phyloP scores from a whole-genome alignment of 2,797 vertebrate genomes.

The Neosalanx taihuensis region DNA sequence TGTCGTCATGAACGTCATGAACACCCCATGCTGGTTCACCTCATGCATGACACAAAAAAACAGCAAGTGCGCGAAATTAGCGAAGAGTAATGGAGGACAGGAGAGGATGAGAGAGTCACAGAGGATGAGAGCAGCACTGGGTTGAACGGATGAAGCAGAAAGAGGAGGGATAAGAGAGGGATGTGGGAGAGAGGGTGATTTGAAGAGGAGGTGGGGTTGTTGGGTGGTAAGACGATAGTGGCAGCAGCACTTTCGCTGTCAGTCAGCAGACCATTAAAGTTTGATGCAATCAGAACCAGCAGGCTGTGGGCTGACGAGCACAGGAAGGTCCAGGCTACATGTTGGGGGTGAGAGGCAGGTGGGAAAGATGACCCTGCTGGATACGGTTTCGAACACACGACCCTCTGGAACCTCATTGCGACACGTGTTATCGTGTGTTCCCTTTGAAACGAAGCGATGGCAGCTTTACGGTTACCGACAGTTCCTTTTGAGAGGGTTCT shows the following conservation, averaged over 20 bases:
- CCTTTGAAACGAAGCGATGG: neutral
- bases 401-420: neutral
- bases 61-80: neutral
- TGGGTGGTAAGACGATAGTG: conserved; percentile 17
- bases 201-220: neutral
- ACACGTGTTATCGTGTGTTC: neutral
- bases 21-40: too few species aligned
- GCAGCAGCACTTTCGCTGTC: conserved; percentile 21
- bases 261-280: conserved; percentile 30
- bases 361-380: conserved; percentile 11
- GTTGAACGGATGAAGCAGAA: neutral
- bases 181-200: neutral
- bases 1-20: neutral
- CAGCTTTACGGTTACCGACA: neutral
- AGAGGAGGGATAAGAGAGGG: neutral
- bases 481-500: neutral
- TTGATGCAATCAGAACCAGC: conserved; percentile 36
- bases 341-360: conserved; percentile 5
- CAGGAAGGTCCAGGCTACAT: neutral
- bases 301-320: conserved; percentile 10
- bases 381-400: neutral
- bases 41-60: too few species aligned
- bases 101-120: neutral
- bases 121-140: neutral
- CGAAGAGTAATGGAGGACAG: neutral